These are phyloP conservation scores for Diplogasteroides magnus DNA, from an alignment of 1,140 invertebrate species.

Conservation along the genomic window DNA sequence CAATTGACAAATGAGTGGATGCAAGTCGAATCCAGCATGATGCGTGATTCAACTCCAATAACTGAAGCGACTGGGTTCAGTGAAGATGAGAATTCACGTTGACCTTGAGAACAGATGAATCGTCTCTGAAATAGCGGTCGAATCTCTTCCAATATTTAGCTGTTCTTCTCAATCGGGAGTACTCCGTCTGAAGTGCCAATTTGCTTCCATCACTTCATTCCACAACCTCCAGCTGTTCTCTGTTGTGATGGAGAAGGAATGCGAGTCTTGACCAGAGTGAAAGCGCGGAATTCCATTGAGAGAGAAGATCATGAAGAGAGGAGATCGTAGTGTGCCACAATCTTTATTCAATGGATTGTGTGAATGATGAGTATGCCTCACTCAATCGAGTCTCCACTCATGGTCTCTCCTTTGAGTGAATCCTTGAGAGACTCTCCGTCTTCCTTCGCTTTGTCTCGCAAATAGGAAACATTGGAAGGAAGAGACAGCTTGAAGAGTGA, in stretches of 20 bases:
- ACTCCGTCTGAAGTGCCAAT: background rate
- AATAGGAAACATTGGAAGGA: slow-evolving; percentile 3
- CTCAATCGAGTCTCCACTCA: no score
- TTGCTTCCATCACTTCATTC: no score
- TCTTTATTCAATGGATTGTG: no score
- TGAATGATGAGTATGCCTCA: no score
- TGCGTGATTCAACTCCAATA: background rate
- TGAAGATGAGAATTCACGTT: no score
- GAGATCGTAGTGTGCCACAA: no score
- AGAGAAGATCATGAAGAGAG: no score
- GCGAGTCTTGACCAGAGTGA: background rate
- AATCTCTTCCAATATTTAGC: background rate
- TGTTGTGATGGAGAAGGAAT: no score
- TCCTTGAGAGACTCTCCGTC: no score
- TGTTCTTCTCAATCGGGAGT: background rate
- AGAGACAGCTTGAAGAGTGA: slow-evolving; percentile 3
- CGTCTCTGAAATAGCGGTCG: background rate
- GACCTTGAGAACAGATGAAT: background rate
- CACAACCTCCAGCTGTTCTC: no score
- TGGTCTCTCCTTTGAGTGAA: no score
- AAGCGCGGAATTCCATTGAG: background rate
- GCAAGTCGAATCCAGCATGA: background rate
- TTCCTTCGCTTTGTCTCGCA: slow-evolving; percentile 2
- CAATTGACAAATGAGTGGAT: background rate
- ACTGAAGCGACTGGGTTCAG: no score